Percentiles rank a stretch among this genome's conserved stretches.
These are phyloP conservation scores for Oncorhynchus masou DNA, from an alignment of 2,113 vertebrate species.

Conservation along the genomic window DNA sequence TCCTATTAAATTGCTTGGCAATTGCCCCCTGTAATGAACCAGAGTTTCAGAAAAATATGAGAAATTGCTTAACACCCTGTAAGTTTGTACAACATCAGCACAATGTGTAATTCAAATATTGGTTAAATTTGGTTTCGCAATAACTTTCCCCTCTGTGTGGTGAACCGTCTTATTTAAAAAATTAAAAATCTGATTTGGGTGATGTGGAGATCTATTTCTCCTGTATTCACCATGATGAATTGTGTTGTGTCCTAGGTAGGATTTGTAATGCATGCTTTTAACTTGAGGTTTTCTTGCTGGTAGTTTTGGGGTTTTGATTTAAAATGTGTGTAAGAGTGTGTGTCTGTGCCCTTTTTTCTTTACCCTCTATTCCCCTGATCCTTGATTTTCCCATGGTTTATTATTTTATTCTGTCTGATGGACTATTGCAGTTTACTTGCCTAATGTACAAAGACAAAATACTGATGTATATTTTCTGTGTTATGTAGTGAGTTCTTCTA, in stretches of 20 bases:
- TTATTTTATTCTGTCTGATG: conserved; percentile 71
- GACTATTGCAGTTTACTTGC: conserved; percentile 80
- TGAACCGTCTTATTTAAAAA: conserved; percentile 35
- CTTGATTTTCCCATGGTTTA: conserved; percentile 67
- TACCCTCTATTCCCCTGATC: conserved; percentile 52
- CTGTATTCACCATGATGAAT: conserved; percentile 55
- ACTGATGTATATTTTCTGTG: conserved; percentile 99
- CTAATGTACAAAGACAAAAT: conserved; percentile 96
- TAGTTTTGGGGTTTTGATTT: conserved; percentile 76
- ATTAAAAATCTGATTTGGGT: conserved; percentile 50
- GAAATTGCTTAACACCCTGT: conserved; percentile 42
- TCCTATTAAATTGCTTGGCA: conserved; percentile 73
- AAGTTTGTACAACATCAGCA: conserved; percentile 48
- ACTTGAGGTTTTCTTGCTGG: conserved; percentile 74
- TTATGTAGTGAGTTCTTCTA: conserved; percentile 98
- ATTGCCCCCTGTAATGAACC: conserved; percentile 62
- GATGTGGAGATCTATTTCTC: conserved; percentile 7
- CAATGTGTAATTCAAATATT: conserved; percentile 52
- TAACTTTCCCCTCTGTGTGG: conserved; percentile 54
- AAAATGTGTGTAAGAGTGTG: conserved; percentile 50
- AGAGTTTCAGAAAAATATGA: conserved; percentile 40
- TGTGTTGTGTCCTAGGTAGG: conserved; percentile 75
- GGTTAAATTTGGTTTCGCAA: conserved; percentile 74
- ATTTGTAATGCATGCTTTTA: conserved; percentile 85
- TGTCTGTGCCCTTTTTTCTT: conserved; percentile 44